phyloP scores from a whole-genome alignment of 2,113 vertebrate genomes.

The Grallaria varia region DNA sequence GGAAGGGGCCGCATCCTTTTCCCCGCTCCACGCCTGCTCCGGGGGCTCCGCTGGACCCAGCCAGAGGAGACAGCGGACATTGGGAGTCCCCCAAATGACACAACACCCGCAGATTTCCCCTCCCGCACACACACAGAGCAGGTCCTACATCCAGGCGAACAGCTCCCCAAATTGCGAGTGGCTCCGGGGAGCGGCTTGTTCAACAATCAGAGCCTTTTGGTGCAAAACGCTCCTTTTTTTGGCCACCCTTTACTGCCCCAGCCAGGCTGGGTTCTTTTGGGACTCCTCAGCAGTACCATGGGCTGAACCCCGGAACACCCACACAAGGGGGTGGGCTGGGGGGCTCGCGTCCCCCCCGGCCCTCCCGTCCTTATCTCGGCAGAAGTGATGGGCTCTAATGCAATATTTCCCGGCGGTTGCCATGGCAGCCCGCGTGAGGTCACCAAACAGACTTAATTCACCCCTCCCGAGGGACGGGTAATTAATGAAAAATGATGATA shows the following conservation, averaged over 20 bases:
- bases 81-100: background rate
- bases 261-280: background rate
- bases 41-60: background rate
- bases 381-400: constrained; percentile 50
- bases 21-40: background rate
- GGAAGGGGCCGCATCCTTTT: background rate
- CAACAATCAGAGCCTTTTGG: background rate
- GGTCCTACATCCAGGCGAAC: too few species aligned
- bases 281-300: background rate
- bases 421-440: constrained; percentile 62
- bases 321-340: background rate
- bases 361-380: background rate
- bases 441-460: constrained; percentile 68
- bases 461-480: constrained; percentile 50
- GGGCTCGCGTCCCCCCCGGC: background rate
- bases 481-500: constrained; percentile 63
- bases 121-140: fast-evolving
- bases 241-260: background rate
- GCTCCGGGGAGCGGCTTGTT: background rate
- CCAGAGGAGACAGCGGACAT: background rate
- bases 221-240: background rate
- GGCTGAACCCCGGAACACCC: background rate
- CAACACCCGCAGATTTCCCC: background rate
- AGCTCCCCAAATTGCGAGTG: background rate
- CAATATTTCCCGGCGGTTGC: constrained; percentile 63